Evolutionary conservation across 2,113 vertebrate genomes (phyloP), one percentile per base, ranked within the genome.

Genomic region (Geothlypis trichas): DNA sequence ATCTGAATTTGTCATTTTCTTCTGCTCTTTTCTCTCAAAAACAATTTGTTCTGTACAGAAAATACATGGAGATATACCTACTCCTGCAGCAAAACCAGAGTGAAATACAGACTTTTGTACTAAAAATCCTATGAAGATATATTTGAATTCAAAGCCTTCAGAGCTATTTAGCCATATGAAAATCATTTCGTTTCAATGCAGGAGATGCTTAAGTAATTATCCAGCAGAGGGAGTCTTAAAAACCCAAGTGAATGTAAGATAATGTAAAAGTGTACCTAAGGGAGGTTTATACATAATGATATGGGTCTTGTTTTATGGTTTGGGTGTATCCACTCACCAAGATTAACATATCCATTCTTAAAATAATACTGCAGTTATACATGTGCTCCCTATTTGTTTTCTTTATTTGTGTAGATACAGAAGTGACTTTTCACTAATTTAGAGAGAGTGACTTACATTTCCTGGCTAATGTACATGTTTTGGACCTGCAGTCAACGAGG

Each of bases 191-290:
- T 39, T 84, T 71, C 52, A 75, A 31, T 11, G 23, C 39, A 90
- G 49, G 63, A 74, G 73, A 85, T 31, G 28, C 44, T 52, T 24
- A 59, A 59, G 39, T 55, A 78, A 84, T 65, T 57, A 91, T n/a
- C 55, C 68, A 94, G 78, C 57, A 91, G 82, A 93, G 67, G 87
- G 41, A 93, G 55, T 47, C 59, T 87, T 83, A 90, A 85, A 88
- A 88, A 46, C 30, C 63, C 24, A 80, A 75, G 16, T 37, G 28
- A 84, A 68, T 55, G 47, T 8, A 72, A 66, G 37, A 47, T 37
- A 66, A 90, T 2, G 11, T 28, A n/a, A 4, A 90, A 66, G 35
- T 30, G 10, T 41, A 80, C 52, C 59, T 80, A 62, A 57, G 58
- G 54, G 31, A 41, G 19, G 59, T 62, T 63, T 63, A 42, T 31